Evolutionary conservation across 2,797 vertebrate genomes (phyloP).

Genomic region (Peromyscus aztecus): DNA sequence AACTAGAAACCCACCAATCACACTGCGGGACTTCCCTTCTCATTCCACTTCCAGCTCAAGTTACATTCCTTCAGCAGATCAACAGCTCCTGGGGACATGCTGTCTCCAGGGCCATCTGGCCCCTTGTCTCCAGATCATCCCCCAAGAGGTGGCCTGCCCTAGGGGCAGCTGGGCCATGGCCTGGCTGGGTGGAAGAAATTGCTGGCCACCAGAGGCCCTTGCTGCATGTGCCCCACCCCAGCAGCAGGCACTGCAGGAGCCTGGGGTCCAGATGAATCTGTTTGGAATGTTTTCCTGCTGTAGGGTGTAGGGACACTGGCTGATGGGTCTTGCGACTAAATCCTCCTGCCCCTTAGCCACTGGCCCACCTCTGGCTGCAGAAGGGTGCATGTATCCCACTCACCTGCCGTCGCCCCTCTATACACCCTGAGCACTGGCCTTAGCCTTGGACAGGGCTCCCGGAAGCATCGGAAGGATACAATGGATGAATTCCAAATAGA

Average conservation of each 20-base stretch:
- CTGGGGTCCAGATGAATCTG: background rate
- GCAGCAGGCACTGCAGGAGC: background rate
- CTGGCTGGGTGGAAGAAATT: background rate
- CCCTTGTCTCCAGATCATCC: background rate
- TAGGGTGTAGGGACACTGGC: background rate
- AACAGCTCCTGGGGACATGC: background rate
- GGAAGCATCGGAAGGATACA: background rate
- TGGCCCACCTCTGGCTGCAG: background rate
- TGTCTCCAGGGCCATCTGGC: background rate
- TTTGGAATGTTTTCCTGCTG: conserved; percentile 75
- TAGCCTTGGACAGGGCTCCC: background rate
- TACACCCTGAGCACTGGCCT: background rate
- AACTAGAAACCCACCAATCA: background rate
- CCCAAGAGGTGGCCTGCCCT: background rate
- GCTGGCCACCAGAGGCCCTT: background rate
- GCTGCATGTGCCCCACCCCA: background rate
- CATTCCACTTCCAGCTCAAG: background rate
- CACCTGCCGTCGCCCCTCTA: too few relatives aligned
- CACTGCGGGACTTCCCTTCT: background rate
- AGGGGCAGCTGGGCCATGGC: background rate
- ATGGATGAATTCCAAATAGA: background rate
- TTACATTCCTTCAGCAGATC: background rate
- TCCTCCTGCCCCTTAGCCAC: background rate
- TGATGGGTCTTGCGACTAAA: background rate
- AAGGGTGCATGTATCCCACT: background rate